Evolutionary conservation across 2,888 invertebrate genomes (phyloP).

Genomic region (Serripes groenlandicus): DNA sequence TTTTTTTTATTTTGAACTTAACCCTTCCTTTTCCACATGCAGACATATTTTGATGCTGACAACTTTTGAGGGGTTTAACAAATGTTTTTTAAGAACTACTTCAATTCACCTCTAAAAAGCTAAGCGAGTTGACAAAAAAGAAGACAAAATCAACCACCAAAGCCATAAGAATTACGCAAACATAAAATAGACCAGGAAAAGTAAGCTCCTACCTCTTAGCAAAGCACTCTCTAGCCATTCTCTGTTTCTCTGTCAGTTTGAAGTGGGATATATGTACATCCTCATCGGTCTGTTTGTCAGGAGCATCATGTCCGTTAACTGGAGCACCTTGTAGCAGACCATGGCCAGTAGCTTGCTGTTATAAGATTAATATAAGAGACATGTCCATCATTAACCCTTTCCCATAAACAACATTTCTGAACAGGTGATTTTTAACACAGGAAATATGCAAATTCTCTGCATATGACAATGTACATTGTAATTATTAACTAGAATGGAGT

Average conservation of each 20-base stretch:
- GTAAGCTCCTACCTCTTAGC: conserved; percentile 75
- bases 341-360: conserved; percentile 55
- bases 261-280: conserved; percentile 80
- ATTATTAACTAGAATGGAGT: no score
- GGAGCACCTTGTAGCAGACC: conserved; percentile 79
- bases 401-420: no score
- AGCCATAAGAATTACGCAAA: neutral
- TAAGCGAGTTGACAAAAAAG: neutral
- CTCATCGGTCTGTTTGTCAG: conserved; percentile 66
- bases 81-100: no score
- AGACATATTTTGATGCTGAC: no score
- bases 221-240: conserved; percentile 75
- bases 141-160: neutral
- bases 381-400: neutral
- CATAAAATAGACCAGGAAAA: neutral
- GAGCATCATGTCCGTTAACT: conserved; percentile 66
- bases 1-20: no score
- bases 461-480: no score
- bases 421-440: no score
- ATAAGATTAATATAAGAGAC: neutral
- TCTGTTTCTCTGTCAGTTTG: conserved; percentile 77
- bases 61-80: no score
- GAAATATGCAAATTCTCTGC: no score
- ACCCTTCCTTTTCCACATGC: no score
- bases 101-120: neutral